Percentiles rank a stretch among this genome's conserved stretches.
Evolutionary conservation across 2,113 vertebrate genomes (phyloP).

Genomic region (Myrmophylax atrothorax): DNA sequence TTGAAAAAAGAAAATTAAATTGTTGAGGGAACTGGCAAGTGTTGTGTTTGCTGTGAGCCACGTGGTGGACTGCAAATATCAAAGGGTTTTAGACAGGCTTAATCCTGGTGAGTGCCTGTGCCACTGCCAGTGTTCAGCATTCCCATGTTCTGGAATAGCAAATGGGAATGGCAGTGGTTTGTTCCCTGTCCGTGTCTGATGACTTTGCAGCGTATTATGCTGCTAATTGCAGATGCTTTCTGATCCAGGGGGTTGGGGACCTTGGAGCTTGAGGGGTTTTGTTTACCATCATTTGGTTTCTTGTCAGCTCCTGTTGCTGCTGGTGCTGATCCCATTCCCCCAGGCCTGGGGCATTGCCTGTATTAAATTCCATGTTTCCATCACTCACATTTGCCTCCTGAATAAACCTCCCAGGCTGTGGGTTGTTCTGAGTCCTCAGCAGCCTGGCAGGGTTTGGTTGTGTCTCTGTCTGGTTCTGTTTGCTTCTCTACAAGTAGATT

Average conservation of each 20-base stretch:
- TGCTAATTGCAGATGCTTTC: not conserved
- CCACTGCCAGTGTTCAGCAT: not conserved
- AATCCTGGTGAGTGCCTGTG: not conserved
- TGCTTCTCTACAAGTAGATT: not conserved
- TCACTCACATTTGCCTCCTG: not conserved
- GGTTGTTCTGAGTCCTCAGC: not conserved
- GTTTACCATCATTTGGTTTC: not conserved
- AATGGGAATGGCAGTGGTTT: not conserved
- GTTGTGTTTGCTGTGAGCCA: rapidly evolving
- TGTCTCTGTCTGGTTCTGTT: not conserved
- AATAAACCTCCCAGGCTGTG: not conserved
- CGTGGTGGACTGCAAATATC: not conserved
- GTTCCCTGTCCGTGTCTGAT: not conserved
- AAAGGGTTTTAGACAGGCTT: not conserved
- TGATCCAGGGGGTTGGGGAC: not conserved
- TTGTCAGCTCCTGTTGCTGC: rapidly evolving
- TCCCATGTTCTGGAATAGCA: not conserved
- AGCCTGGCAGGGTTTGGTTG: not conserved
- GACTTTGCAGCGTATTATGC: rapidly evolving
- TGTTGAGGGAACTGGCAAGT: not conserved
- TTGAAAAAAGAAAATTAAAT: not conserved
- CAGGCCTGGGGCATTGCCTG: rapidly evolving
- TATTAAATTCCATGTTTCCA: not conserved
- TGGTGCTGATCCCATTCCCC: not conserved
- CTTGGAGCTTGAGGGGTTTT: not conserved